These are phyloP conservation scores for Uria lomvia DNA, from an alignment of 2,113 vertebrate species.

Conservation along the genomic window DNA sequence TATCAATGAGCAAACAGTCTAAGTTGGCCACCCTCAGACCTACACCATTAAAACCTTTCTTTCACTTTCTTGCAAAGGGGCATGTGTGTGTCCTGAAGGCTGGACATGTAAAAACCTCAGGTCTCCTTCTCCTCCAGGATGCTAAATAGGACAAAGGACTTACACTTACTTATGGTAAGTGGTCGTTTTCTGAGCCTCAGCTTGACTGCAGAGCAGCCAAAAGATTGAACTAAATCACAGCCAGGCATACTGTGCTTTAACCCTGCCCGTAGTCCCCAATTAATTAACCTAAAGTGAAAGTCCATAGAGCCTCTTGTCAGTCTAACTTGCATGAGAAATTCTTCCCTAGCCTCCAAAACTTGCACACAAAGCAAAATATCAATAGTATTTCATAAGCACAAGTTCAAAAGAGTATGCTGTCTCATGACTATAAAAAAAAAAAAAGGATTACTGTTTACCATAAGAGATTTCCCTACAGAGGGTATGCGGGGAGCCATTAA, in stretches of 20 bases:
- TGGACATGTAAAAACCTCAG: neutral
- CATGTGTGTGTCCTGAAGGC: neutral
- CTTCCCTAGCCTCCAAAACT: neutral
- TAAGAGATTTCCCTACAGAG: neutral
- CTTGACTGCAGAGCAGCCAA: neutral
- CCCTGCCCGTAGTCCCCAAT: neutral
- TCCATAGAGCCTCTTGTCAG: neutral
- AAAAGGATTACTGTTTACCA: neutral
- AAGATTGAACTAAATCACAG: constrained; percentile 12
- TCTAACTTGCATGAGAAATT: neutral
- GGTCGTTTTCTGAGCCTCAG: neutral
- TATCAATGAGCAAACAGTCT: neutral
- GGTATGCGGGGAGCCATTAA: neutral
- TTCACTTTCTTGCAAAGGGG: neutral
- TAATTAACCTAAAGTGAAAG: constrained; percentile 32
- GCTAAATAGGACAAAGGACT: neutral
- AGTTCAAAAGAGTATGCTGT: neutral
- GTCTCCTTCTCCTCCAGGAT: neutral
- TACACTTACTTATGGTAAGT: neutral
- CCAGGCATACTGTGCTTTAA: neutral
- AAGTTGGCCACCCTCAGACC: neutral
- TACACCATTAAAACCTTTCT: neutral
- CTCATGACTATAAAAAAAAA: neutral
- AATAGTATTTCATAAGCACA: neutral
- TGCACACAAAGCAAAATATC: neutral